Conservation (phyloP, 2,113 vertebrate species). For the Vidua macroura region DNA sequence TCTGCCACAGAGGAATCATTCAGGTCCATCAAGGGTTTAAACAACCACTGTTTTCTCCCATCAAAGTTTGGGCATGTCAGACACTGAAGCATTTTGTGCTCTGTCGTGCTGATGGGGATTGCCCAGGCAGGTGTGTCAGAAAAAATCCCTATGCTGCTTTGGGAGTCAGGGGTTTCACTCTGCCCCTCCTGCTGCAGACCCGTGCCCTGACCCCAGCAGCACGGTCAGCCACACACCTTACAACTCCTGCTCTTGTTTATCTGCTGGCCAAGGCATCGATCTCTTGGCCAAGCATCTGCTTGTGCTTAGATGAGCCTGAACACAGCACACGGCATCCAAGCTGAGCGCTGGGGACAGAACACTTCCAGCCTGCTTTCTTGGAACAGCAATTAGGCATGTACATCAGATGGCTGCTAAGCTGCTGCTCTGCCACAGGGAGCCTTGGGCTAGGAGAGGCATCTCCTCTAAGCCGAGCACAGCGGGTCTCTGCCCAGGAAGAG, state of each 20-base stretch:
- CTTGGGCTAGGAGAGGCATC: neutral
- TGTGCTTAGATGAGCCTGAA: neutral
- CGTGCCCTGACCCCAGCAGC: neutral
- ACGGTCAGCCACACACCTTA: fast-evolving
- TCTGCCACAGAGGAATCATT: neutral
- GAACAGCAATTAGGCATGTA: neutral
- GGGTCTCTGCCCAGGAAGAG: neutral
- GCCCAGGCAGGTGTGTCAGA: neutral
- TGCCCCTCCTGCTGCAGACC: neutral
- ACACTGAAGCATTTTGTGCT: fast-evolving
- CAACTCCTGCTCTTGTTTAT: neutral
- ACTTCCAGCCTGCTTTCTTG: neutral
- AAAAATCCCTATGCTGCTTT: neutral
- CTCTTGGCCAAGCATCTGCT: neutral
- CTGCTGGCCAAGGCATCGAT: neutral
- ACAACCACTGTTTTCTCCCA: neutral
- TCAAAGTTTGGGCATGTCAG: neutral
- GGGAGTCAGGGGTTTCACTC: neutral
- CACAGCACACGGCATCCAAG: neutral
- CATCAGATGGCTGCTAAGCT: neutral
- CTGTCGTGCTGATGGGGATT: no score
- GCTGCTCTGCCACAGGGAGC: neutral
- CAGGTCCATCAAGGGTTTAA: neutral
- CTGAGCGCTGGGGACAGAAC: neutral
- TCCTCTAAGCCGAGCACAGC: neutral